Evolutionary conservation across 2,888 invertebrate species (phyloP), one percentile per base, ranked within the genome.

Genomic region (Tenthredo livida): DNA sequence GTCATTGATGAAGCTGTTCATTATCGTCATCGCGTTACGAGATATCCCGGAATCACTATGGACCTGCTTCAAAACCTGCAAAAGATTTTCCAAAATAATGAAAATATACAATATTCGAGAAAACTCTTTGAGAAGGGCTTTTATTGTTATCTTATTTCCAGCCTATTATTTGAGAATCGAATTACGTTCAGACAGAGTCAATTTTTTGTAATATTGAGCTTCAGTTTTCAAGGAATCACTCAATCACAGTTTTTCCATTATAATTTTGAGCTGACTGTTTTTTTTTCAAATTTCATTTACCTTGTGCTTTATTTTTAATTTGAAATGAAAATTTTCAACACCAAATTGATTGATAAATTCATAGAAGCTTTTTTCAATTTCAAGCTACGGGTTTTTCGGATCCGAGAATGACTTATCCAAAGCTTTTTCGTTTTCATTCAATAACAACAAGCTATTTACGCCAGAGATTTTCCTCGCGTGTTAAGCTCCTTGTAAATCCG

Each of bases 1-100:
- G 88, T 97, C 96, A 88, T 95, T 95, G 0, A 97, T 95, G 87
- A 96, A 97, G 88, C 95, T 95, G 92, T 96, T 96, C 96, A 97
- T 96, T 86, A 96, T 96, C 87, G 94, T 90, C 95, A 96, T 96
- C 0, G 96, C 95, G 88, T 96, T 96, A 37, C 94, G 94, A 0
- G 96, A 95, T 85, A 96, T 95, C 0, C 96, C 95, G 67, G 95
- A 93, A 91, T 96, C 95, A 0, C 95, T 94, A 86, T 95, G 94
- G 0, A 95, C 94, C 86, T 94, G 94, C 88, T 94, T 94, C 78
- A 96, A 89, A 15, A 96, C 90, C 86, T 93, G 80, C 6, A n/a
- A 33, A 54, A 77, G n/a, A 50, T 29, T 1, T 43, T 73, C 21
- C 0, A 10, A 7, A n/a, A n/a, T 25, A 25, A 40, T 40, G 0